Evolutionary conservation across 2,113 vertebrate species (phyloP).

Genomic region (Alexandromys fortis): DNA sequence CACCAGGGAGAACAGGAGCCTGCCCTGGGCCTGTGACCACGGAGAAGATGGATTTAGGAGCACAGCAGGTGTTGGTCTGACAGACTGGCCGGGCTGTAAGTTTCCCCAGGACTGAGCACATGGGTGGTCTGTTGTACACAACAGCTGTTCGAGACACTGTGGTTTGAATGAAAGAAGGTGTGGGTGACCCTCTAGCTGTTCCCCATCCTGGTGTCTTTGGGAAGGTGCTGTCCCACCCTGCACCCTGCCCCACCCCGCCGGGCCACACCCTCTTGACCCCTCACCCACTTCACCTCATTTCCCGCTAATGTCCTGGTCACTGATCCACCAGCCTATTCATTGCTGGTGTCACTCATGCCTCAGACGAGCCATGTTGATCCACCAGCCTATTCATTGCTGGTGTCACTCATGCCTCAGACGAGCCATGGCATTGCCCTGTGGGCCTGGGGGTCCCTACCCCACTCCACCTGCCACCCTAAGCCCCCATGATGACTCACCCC

Average conservation of each 20-base stretch:
- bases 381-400: neutral
- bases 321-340: neutral
- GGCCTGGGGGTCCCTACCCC: neutral
- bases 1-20: neutral
- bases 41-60: neutral
- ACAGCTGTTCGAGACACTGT: neutral
- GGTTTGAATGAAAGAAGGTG: too few relatives aligned
- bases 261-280: too few relatives aligned
- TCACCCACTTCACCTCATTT: fast-evolving
- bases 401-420: neutral
- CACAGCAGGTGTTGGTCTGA: neutral
- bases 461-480: neutral
- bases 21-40: neutral
- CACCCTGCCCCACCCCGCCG: neutral
- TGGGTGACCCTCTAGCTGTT: fast-evolving
- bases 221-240: neutral
- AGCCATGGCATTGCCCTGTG: neutral
- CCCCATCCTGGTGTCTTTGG: fast-evolving
- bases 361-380: neutral
- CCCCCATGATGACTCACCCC: neutral
- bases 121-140: fast-evolving
- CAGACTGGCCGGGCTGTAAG: neutral
- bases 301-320: neutral
- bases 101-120: neutral
- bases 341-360: neutral